A percentile compares a stretch with the other conserved stretches of the same genome.
These are phyloP conservation scores for Drosophila vallismaia DNA, from an alignment of 2,888 invertebrate genomes.

Conservation along the genomic window DNA sequence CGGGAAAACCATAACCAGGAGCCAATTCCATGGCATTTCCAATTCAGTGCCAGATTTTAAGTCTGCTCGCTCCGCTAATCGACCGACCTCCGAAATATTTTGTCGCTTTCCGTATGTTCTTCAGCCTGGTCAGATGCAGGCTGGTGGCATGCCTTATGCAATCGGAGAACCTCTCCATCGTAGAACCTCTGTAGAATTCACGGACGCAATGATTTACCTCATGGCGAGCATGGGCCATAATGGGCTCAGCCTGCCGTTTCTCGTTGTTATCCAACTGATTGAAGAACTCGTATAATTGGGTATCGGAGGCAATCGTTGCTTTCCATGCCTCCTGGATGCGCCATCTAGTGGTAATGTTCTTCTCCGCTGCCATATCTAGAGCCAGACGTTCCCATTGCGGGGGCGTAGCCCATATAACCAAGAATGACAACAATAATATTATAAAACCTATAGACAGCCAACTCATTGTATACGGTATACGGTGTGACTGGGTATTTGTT, in stretches of 20 bases:
- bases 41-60: slow-evolving; percentile 15
- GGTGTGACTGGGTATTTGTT: neutral
- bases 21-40: neutral
- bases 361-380: neutral
- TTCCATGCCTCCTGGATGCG: neutral
- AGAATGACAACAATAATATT: neutral
- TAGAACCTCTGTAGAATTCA: neutral
- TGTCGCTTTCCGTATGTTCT: neutral
- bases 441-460: slow-evolving; percentile 1
- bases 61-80: slow-evolving; percentile 15
- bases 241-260: neutral
- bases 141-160: neutral
- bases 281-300: neutral
- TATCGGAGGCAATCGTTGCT: neutral
- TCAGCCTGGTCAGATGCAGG: neutral
- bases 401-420: neutral
- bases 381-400: slow-evolving; percentile 8
- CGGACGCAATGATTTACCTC: neutral
- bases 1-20: slow-evolving; percentile 15
- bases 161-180: neutral
- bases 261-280: neutral
- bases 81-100: neutral
- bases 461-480: slow-evolving; percentile 19
- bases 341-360: neutral
- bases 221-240: neutral